Conservation (phyloP, 2,113 vertebrate genomes). For the Telmatochromis brachygnathus region DNA sequence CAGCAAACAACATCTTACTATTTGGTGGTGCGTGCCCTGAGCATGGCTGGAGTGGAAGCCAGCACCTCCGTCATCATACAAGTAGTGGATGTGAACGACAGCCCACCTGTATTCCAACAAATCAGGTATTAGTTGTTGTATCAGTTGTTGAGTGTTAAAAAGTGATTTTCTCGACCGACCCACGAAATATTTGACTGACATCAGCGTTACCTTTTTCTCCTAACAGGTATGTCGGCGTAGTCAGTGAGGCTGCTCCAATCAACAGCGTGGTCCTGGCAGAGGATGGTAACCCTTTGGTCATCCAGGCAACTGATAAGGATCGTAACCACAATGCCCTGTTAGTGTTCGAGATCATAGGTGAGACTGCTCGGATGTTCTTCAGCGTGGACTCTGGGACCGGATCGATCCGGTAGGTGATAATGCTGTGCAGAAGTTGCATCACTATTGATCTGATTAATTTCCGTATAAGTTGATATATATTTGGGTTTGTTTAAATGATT, state of each 20-base stretch:
- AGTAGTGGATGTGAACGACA: constrained; percentile 91
- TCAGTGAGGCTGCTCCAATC: constrained; percentile 88
- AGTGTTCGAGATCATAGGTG: constrained; percentile 91
- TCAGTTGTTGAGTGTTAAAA: not conserved
- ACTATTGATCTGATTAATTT: not conserved
- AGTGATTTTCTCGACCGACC: not conserved
- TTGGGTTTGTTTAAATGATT: not conserved
- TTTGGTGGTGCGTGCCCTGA: constrained; percentile 80
- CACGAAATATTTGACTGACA: not conserved
- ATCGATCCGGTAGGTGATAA: constrained; percentile 74
- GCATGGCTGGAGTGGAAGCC: constrained; percentile 88
- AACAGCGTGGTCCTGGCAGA: constrained; percentile 84
- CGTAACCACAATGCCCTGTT: constrained; percentile 89
- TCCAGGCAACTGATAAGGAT: constrained; percentile 85
- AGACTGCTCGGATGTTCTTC: constrained; percentile 87
- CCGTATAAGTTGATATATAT: not conserved
- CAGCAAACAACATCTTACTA: constrained; percentile 75
- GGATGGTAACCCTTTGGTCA: constrained; percentile 82
- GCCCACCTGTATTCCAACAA: constrained; percentile 81
- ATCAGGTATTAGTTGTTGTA: constrained; percentile 68
- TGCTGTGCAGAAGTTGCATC: not conserved
- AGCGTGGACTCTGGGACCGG: constrained; percentile 92
- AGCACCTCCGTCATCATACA: constrained; percentile 82
- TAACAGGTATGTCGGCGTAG: constrained; percentile 57
- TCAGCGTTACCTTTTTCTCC: not conserved